These are phyloP conservation scores for Yoshiicerus persimilis DNA, from an alignment of 1,140 invertebrate genomes.

Conservation along the genomic window DNA sequence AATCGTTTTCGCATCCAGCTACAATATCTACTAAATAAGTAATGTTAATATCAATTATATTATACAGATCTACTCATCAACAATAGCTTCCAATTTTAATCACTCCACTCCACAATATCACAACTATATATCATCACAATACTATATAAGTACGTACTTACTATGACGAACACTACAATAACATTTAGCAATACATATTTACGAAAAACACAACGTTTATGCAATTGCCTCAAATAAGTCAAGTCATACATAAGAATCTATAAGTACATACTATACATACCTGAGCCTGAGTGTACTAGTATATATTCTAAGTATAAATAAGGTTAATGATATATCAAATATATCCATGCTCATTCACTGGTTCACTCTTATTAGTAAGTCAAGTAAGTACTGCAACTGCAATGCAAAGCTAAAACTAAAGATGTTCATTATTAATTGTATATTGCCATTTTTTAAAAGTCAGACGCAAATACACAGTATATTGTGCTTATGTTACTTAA, in stretches of 20 bases:
- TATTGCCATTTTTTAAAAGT: not conserved
- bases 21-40: not conserved
- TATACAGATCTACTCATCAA: not conserved
- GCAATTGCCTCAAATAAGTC: not conserved
- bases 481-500: not conserved
- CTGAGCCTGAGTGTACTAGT: not conserved
- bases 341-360: not conserved
- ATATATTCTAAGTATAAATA: not conserved
- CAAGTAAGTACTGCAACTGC: not conserved
- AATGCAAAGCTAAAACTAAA: not conserved
- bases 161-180: not conserved
- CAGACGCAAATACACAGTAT: not conserved
- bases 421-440: not conserved
- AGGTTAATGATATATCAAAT: no score
- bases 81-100: conserved; percentile 12
- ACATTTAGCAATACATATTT: not conserved
- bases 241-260: not conserved
- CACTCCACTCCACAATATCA: conserved; percentile 5
- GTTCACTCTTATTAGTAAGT: not conserved
- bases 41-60: not conserved
- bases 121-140: not conserved
- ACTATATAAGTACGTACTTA: not conserved
- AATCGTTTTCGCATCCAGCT: not conserved
- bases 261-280: not conserved
- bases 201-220: not conserved